A percentile compares a stretch with the other conserved stretches of the same genome.
Evolutionary conservation across 53 echinoderm and acorn worm species (phyloP).

Genomic region (Pentamera pediparva): DNA sequence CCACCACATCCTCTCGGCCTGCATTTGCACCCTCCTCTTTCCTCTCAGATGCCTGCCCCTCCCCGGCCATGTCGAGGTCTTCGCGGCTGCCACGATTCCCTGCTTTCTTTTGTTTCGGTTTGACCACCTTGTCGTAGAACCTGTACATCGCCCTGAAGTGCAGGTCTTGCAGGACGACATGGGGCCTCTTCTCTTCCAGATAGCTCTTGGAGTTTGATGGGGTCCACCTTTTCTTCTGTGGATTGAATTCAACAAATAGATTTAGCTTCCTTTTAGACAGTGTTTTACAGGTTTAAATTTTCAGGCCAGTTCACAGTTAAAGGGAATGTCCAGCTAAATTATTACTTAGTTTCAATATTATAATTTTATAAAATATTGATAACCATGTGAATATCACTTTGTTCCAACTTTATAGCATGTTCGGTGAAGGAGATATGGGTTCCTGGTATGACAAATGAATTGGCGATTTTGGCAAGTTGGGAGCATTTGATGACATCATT

Average conservation of each 20-base stretch:
- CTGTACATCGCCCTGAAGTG: slow-evolving; percentile 92
- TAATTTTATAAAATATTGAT: too few relatives aligned
- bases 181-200: slow-evolving; percentile 77
- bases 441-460: too few relatives aligned
- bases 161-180: slow-evolving; percentile 80
- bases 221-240: slow-evolving; percentile 72
- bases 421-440: too few relatives aligned
- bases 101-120: not conserved
- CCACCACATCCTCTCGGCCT: not conserved
- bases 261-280: too few relatives aligned
- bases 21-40: not conserved
- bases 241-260: slow-evolving; percentile 3
- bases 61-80: not conserved
- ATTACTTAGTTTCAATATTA: too few relatives aligned
- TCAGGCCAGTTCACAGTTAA: too few relatives aligned
- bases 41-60: not conserved
- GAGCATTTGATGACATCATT: too few relatives aligned
- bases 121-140: slow-evolving; percentile 38
- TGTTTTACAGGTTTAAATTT: too few relatives aligned
- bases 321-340: too few relatives aligned
- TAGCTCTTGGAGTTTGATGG: slow-evolving; percentile 77
- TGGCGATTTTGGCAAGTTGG: too few relatives aligned
- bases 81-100: not conserved
- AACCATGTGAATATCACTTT: too few relatives aligned
- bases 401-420: too few relatives aligned